A percentile compares a stretch with the other conserved stretches of the same genome.
phyloP scores from a whole-genome alignment of 2,797 vertebrate genomes.

The Alectoris magna region DNA sequence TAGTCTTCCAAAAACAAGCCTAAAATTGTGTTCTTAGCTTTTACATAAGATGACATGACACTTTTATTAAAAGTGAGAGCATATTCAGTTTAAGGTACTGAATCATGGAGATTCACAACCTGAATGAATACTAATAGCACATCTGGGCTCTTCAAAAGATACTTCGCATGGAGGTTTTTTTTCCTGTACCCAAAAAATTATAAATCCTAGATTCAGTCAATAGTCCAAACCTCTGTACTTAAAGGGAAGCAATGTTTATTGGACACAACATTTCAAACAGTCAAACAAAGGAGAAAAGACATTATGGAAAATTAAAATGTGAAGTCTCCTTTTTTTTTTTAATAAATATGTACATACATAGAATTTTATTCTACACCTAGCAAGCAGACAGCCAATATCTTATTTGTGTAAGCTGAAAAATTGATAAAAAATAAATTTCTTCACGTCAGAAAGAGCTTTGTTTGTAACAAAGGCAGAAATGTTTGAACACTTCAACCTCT shows the following conservation, averaged over 20 bases:
- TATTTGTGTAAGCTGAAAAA: conserved; percentile 18
- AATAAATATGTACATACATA: conserved; percentile 51
- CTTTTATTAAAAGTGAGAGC: not conserved
- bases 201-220: not conserved
- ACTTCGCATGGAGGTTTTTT: not conserved
- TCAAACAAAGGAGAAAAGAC: not conserved
- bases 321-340: not conserved
- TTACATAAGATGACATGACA: not conserved
- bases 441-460: not conserved
- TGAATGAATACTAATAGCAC: not conserved
- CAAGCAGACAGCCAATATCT: not conserved
- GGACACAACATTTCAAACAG: not conserved
- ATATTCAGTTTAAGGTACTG: not conserved
- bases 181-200: not conserved
- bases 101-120: not conserved
- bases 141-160: not conserved
- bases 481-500: not conserved
- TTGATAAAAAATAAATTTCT: not conserved
- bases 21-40: not conserved
- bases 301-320: conserved; percentile 1
- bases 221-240: not conserved
- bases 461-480: not conserved
- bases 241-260: not conserved
- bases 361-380: conserved; percentile 6
- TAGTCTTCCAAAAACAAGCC: not conserved